These are phyloP conservation scores for Zonitis immaculata DNA, from an alignment of 2,888 invertebrate species.

Conservation along the genomic window DNA sequence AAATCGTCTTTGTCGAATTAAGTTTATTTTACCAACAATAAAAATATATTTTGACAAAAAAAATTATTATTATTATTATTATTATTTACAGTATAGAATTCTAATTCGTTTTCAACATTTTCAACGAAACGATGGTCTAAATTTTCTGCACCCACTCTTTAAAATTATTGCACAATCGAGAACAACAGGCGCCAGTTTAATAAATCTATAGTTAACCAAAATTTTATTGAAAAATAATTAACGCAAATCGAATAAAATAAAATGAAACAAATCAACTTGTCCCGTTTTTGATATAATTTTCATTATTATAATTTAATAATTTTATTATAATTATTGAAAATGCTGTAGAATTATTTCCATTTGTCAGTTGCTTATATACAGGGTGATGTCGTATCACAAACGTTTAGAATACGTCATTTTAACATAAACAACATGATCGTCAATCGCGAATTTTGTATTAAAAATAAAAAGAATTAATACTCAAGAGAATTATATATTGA, in stretches of 20 bases:
- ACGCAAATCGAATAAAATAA: not conserved
- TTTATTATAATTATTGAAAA: not conserved
- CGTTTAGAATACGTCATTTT: constrained; percentile 17
- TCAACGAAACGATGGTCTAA: not conserved
- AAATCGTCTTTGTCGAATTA: too few relatives aligned
- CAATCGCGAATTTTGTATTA: constrained; percentile 20
- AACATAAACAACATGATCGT: constrained; percentile 13
- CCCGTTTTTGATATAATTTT: not conserved
- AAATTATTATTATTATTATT: too few relatives aligned
- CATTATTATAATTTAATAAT: not conserved
- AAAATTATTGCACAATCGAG: not conserved
- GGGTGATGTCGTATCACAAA: constrained; percentile 20
- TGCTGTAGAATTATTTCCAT: constrained; percentile 13
- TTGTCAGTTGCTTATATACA: constrained; percentile 19
- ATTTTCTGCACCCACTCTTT: not conserved
- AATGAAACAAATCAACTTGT: not conserved
- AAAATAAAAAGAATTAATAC: constrained; percentile 9
- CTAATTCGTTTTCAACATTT: not conserved
- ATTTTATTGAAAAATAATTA: too few relatives aligned
- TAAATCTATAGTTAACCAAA: too few relatives aligned
- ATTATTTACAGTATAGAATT: too few relatives aligned
- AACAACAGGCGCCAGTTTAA: not conserved
- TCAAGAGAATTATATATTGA: constrained; percentile 1
- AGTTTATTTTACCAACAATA: too few relatives aligned
- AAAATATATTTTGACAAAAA: too few relatives aligned